Percentiles rank a stretch among this genome's conserved stretches.
These are phyloP conservation scores for Channa argus DNA, from an alignment of 2,113 vertebrate species.

Conservation along the genomic window DNA sequence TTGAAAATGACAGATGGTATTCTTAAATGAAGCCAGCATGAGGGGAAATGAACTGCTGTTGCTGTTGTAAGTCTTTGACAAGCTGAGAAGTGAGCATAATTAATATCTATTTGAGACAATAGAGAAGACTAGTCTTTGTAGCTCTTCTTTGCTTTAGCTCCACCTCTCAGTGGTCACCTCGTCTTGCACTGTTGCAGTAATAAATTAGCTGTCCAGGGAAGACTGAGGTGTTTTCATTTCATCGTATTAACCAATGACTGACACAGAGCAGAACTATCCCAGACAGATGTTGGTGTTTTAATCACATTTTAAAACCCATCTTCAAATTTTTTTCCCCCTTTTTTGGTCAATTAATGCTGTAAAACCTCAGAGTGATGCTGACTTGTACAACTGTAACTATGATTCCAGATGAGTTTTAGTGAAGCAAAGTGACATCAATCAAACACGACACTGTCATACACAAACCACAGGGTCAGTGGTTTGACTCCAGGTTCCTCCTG, in stretches of 20 bases:
- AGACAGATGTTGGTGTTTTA: too few relatives aligned
- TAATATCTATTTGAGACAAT: constrained; percentile 15
- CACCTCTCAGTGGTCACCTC: constrained; percentile 3
- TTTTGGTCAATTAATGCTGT: background rate
- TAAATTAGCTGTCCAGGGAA: background rate
- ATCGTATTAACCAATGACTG: background rate
- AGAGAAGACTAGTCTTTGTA: background rate
- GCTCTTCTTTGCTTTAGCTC: constrained; percentile 22
- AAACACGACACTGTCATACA: too few relatives aligned
- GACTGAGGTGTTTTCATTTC: background rate
- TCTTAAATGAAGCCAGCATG: constrained; percentile 12
- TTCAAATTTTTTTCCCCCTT: background rate
- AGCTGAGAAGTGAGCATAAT: constrained; percentile 8
- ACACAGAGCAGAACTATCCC: background rate
- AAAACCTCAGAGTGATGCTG: too few relatives aligned
- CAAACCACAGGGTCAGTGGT: too few relatives aligned
- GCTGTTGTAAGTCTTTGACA: background rate
- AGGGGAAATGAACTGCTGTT: constrained; percentile 19
- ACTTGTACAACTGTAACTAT: too few relatives aligned
- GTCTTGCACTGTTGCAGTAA: background rate
- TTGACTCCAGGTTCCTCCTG: too few relatives aligned
- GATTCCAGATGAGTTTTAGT: too few relatives aligned
- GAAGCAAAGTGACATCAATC: too few relatives aligned
- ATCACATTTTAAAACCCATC: too few relatives aligned
- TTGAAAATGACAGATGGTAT: constrained; percentile 27